A percentile compares a stretch with the other conserved stretches of the same genome.
phyloP scores from a whole-genome alignment of 2,888 invertebrate genomes.

The Trachelus troglodyta region DNA sequence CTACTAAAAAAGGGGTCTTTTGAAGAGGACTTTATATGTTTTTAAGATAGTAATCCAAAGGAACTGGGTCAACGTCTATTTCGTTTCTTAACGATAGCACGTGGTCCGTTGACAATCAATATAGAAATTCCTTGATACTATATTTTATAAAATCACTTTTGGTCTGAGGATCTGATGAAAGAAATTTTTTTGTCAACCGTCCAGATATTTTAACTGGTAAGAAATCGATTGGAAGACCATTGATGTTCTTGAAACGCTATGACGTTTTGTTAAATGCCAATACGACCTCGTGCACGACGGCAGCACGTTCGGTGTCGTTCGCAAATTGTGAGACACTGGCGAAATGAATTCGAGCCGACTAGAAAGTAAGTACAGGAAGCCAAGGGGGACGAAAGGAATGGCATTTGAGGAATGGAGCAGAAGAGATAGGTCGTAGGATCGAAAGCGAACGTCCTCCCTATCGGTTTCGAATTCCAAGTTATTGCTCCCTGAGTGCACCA shows the following conservation, averaged over 20 bases:
- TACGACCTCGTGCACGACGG: not conserved
- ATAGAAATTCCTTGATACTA: not conserved
- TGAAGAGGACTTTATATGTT: not conserved
- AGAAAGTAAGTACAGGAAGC: not conserved
- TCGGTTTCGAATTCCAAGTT: not conserved
- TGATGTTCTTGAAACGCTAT: not conserved
- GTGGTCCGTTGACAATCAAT: not conserved
- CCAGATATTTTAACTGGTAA: not conserved
- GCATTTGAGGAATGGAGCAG: not conserved
- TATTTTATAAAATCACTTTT: not conserved
- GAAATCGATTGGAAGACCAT: not conserved
- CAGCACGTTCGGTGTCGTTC: slow-evolving; percentile 11
- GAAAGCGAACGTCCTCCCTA: not conserved
- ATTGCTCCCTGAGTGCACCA: not conserved
- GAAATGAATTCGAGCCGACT: not conserved
- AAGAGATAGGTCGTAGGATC: not conserved
- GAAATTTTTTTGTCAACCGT: not conserved
- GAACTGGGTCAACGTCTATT: not conserved
- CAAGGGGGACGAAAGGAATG: not conserved
- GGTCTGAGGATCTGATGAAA: not conserved
- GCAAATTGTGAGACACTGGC: not conserved
- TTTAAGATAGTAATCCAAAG: not conserved
- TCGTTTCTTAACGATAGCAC: not conserved
- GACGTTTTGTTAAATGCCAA: not conserved
- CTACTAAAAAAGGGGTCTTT: not conserved